These are phyloP conservation scores for Spheniscus mendiculus DNA, from an alignment of 2,113 vertebrate species.

Conservation along the genomic window DNA sequence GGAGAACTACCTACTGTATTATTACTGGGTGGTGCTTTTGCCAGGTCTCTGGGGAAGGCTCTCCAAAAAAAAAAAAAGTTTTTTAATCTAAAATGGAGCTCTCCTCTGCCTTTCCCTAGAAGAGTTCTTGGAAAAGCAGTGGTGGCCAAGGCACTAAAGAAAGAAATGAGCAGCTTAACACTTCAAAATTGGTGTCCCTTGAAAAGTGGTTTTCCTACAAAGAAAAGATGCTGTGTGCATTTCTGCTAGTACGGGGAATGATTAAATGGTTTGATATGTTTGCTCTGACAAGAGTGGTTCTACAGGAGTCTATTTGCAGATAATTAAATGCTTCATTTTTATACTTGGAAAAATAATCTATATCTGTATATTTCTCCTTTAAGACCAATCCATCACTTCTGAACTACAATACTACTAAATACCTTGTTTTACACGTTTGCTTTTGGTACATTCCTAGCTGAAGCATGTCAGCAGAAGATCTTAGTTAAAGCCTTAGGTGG, in stretches of 20 bases:
- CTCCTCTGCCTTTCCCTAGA: neutral
- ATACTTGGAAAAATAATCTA: neutral
- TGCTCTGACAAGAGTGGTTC: constrained; percentile 25
- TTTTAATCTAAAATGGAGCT: neutral
- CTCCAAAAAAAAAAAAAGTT: neutral
- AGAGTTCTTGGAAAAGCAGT: neutral
- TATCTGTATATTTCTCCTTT: neutral
- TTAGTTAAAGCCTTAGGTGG: neutral
- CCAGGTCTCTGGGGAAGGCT: neutral
- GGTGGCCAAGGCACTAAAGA: neutral
- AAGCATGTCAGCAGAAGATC: neutral
- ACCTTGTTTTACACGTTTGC: neutral
- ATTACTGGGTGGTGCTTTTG: neutral
- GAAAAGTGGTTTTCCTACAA: neutral
- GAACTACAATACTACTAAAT: neutral
- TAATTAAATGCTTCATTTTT: neutral
- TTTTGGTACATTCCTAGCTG: neutral
- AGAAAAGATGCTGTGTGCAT: neutral
- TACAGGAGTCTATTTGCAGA: constrained; percentile 17
- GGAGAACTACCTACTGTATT: neutral
- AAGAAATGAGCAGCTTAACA: neutral
- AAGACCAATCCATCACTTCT: neutral
- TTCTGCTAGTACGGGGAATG: neutral
- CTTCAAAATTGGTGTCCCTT: neutral
- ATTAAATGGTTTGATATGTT: neutral